Base-by-base conservation (phyloP, 2,797 vertebrate genomes). In the Kryptopterus vitreolus region DNA sequence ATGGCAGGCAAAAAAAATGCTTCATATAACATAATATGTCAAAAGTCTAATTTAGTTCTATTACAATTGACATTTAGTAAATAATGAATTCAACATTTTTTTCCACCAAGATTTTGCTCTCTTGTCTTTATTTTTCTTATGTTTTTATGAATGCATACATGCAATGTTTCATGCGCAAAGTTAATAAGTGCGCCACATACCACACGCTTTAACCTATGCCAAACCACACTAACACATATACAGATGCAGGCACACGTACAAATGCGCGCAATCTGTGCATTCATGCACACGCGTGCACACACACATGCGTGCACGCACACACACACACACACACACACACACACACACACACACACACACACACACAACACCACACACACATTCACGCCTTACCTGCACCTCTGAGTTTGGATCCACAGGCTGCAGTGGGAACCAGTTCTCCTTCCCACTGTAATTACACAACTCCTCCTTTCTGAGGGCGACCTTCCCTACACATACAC, bases 381-480 rank as follows among this genome's bases (percentile, higher is more conserved):
- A 50, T 13, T 24, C n/a, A 68, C 15, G 57, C 85, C 84, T 87
- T 89, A 99, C 98, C 97, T 99, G 98, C 83, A 99, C 98, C 87
- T 99, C 97, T 76, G 97, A 97, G 90, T 99, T 98, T 13, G 95
- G 95, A 89, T 99, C 97, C 78, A 99, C 92, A 75, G 96, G 95
- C n/a, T 99, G 97, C 84, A 99, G 93, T 80, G 94, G 91, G 89
- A 96, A 97, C 97, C 98, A 99, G 68, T 95, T 92, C 88, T 99
- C 98, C 89, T 95, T 98, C 80, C 97, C 96, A 80, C 92, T 96
- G 88, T 95, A 95, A 87, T 93, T 95, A 90, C 93, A 95, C 82
- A 99, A 92, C 87, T 98, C 97, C 90, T 99, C 97, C 91, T 98
- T 99, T 90, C 95, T 94, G 85, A 99, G 97, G 62, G 97, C 95